Base-by-base conservation (phyloP, 2,888 invertebrate genomes). In the Cephus runcator region DNA sequence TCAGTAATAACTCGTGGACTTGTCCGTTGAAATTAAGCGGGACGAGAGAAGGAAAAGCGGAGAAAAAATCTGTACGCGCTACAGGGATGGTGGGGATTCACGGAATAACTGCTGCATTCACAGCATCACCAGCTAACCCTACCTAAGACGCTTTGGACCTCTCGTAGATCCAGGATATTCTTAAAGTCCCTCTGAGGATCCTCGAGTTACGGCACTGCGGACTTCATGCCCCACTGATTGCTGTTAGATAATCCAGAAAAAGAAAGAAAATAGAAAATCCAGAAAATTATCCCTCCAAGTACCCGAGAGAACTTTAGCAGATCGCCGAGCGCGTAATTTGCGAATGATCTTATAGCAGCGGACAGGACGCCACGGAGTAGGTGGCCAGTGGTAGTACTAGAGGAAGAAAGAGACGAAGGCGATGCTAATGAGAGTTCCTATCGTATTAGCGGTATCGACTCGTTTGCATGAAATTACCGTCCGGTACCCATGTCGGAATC, bases 381-480 rank as follows among this genome's bases (percentile, higher is more conserved):
- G 23, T 9, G 23, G 23, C 23, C 23, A 56, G 56, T 56, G 2
- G 23, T 56, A 2, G 23, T 40, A 15, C 40, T 15, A 76, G 40
- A 73, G 75, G 30, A 71, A 71, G 31, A 34, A 34, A 78, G 34
- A 75, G 75, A 78, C 69, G 75, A 79, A 40, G 69, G 76, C 34
- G 30, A 74, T 34, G 75, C 75, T 56, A 56, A 56, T 56, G 56
- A 56, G 56, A 56, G 23, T 56, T 56, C 56, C 56, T 75, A 76
- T 69, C 78, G 80, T 79, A 79, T 82, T 84, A 84, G 78, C 78
- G 79, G 78, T 83, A 81, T 81, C 80, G 69, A 68, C 73, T 81
- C 77, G 74, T 82, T 80, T 82, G 69, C 78, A 71, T 84, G 35
- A 83, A 82, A 84, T 84, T 79, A 79, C 80, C 75, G 34, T 12